These are phyloP conservation scores for Heliothis peltigera DNA, from an alignment of 2,888 invertebrate species.

Conservation along the genomic window DNA sequence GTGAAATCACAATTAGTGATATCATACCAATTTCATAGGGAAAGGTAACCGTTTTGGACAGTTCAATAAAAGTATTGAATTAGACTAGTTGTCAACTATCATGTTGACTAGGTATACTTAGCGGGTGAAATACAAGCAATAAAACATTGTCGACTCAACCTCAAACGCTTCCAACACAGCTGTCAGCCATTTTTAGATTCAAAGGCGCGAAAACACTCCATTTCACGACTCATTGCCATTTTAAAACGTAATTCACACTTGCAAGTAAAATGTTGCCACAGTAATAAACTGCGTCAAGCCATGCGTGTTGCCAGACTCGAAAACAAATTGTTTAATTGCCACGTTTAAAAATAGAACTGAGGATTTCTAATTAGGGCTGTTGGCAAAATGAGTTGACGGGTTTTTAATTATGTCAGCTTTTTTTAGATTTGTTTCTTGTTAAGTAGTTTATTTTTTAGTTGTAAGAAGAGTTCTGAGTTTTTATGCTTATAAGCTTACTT, in stretches of 20 bases:
- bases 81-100: no score
- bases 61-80: no score
- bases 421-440: neutral
- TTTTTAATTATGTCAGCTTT: constrained; percentile 32
- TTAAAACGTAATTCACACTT: constrained; percentile 83
- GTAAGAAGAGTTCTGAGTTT: neutral
- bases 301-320: constrained; percentile 79
- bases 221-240: constrained; percentile 84
- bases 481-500: neutral
- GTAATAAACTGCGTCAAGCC: constrained; percentile 81
- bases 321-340: constrained; percentile 88
- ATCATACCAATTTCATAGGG: no score
- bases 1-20: no score
- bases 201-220: constrained; percentile 76
- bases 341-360: constrained; percentile 54
- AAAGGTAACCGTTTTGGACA: no score
- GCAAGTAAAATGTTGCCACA: constrained; percentile 86
- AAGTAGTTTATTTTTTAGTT: constrained; percentile 1
- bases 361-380: constrained; percentile 57
- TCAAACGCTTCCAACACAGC: constrained; percentile 38
- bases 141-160: constrained; percentile 32
- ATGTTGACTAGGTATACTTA: constrained; percentile 40
- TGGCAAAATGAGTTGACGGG: constrained; percentile 42
- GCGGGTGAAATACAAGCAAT: constrained; percentile 27
- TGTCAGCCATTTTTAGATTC: constrained; percentile 76